phyloP scores from a whole-genome alignment of 2,113 vertebrate genomes.

The Sorex araneus region DNA sequence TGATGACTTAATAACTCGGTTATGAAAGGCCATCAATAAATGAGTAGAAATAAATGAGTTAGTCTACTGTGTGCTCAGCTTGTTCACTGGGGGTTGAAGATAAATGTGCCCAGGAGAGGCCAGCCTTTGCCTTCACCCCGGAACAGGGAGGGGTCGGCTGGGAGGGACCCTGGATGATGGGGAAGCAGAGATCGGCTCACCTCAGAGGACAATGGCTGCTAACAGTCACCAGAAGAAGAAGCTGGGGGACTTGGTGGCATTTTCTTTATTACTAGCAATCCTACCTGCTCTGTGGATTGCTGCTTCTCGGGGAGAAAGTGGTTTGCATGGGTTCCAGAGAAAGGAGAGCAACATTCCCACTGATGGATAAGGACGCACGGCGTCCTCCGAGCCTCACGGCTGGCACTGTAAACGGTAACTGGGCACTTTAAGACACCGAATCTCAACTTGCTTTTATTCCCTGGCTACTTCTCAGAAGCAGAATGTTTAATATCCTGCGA shows the following conservation, averaged over 20 bases:
- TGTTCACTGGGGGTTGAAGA: slow-evolving; percentile 73
- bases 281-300: background rate
- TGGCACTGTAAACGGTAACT: slow-evolving; percentile 30
- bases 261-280: slow-evolving; percentile 39
- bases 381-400: background rate
- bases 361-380: slow-evolving; percentile 2
- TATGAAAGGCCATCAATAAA: slow-evolving; percentile 80
- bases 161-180: slow-evolving; percentile 30
- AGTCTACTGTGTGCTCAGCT: slow-evolving; percentile 57
- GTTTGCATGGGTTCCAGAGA: background rate
- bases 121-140: slow-evolving; percentile 41
- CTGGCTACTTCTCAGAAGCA: slow-evolving; percentile 53
- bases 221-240: background rate
- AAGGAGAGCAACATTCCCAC: background rate
- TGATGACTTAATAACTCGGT: slow-evolving; percentile 81
- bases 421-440: background rate
- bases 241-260: background rate
- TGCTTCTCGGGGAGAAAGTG: background rate
- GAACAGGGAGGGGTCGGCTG: slow-evolving; percentile 2
- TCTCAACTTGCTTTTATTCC: slow-evolving; percentile 29
- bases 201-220: slow-evolving; percentile 24
- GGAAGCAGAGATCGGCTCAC: background rate
- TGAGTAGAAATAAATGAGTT: slow-evolving; percentile 80
- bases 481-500: slow-evolving; percentile 28
- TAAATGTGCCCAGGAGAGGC: slow-evolving; percentile 62